These are phyloP conservation scores for Theocolax elegans DNA, from an alignment of 1,140 invertebrate species.

Conservation along the genomic window DNA sequence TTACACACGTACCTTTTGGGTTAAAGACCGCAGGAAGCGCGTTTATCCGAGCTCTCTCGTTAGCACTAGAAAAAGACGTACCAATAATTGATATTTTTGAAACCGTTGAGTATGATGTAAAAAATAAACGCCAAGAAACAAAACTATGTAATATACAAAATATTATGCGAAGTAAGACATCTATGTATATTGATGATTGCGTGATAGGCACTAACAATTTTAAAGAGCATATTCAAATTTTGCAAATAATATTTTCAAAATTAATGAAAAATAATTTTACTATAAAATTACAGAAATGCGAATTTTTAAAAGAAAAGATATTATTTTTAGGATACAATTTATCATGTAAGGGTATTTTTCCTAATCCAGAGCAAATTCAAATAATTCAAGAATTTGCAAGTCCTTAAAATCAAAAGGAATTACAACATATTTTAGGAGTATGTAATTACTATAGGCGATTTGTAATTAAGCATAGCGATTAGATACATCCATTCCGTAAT, in stretches of 20 bases:
- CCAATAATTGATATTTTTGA: no score
- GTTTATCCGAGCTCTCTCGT: constrained; percentile 46
- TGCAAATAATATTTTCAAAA: no score
- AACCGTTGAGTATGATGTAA: constrained; percentile 25
- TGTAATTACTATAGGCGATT: constrained; percentile 43
- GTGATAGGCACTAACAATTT: no score
- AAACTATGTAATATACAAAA: constrained; percentile 30
- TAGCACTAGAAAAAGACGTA: neutral
- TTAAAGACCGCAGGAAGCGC: constrained; percentile 52
- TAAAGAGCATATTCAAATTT: no score
- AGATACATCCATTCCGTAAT: constrained; percentile 41
- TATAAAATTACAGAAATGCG: constrained; percentile 42
- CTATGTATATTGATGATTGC: constrained; percentile 38
- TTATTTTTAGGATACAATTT: constrained; percentile 43
- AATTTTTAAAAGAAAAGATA: constrained; percentile 33
- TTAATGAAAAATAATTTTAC: constrained; percentile 35
- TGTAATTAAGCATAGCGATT: constrained; percentile 30
- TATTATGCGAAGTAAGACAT: neutral
- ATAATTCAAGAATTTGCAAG: constrained; percentile 33
- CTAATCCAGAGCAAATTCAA: constrained; percentile 28
- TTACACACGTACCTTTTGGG: constrained; percentile 48
- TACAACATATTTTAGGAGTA: constrained; percentile 43
- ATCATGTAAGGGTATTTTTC: constrained; percentile 15
- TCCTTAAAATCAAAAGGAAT: constrained; percentile 36
- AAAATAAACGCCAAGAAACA: constrained; percentile 38